Evolutionary conservation across 1,140 invertebrate genomes (phyloP).

Genomic region (Arctopsyche grandis): DNA sequence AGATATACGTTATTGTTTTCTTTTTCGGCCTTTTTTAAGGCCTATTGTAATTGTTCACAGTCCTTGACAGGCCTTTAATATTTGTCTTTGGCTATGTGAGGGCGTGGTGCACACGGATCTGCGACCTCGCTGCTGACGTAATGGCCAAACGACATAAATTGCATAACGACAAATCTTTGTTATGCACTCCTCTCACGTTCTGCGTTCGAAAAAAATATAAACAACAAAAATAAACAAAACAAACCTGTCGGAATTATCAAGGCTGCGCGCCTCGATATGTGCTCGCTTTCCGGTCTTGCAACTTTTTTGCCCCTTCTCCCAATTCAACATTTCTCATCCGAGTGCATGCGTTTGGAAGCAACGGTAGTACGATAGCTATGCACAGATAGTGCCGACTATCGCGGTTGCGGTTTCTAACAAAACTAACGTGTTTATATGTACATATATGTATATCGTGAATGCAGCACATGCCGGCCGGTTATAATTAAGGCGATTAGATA

Average conservation of each 20-base stretch:
- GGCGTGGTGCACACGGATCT: slow-evolving; percentile 30
- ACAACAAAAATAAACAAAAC: background rate
- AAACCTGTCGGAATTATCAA: background rate
- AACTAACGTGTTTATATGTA: no score
- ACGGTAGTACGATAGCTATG: no score
- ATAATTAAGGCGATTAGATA: no score
- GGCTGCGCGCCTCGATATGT: background rate
- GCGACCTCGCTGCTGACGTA: slow-evolving; percentile 33
- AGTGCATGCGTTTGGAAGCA: no score
- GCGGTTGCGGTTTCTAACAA: background rate
- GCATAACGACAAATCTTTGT: slow-evolving; percentile 14
- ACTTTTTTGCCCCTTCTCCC: no score
- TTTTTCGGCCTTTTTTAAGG: background rate
- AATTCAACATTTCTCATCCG: no score
- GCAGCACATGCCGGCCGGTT: no score
- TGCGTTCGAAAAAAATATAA: slow-evolving; percentile 1
- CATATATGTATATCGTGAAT: no score
- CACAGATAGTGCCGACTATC: background rate
- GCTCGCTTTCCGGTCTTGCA: no score
- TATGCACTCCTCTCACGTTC: background rate
- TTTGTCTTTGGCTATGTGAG: slow-evolving; percentile 15
- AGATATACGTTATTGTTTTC: no score
- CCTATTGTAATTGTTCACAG: slow-evolving; percentile 13
- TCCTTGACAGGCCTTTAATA: slow-evolving; percentile 17
- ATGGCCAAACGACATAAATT: slow-evolving; percentile 7